Conservation (phyloP, 1,140 invertebrate species). For the fruit fly (Drosophila melanogaster) region DNA sequence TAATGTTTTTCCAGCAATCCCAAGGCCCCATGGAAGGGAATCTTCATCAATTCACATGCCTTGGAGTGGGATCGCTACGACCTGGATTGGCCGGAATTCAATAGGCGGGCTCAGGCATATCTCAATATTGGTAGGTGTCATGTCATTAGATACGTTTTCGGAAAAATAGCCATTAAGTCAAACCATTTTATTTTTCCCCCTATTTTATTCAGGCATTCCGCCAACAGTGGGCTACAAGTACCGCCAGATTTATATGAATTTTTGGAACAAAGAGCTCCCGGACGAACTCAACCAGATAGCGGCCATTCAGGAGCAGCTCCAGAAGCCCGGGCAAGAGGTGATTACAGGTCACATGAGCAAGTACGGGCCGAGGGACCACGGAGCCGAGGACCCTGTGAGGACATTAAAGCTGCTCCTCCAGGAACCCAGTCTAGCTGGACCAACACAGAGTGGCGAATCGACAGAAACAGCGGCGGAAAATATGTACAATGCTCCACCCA, state of each 20-base stretch:
- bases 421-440: slow-evolving; percentile 40
- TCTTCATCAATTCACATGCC: slow-evolving; percentile 86
- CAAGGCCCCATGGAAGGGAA: slow-evolving; percentile 87
- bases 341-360: slow-evolving; percentile 83
- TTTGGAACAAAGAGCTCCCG: slow-evolving; percentile 90
- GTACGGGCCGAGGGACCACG: slow-evolving; percentile 72
- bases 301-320: slow-evolving; percentile 73
- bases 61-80: slow-evolving; percentile 89
- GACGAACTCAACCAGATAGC: slow-evolving; percentile 86
- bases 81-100: slow-evolving; percentile 92
- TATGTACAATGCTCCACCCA: slow-evolving; percentile 84
- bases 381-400: slow-evolving; percentile 74
- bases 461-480: slow-evolving; percentile 68
- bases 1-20: slow-evolving; percentile 87
- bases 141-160: too few species aligned
- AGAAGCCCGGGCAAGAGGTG: slow-evolving; percentile 60
- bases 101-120: slow-evolving; percentile 89
- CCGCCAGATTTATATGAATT: slow-evolving; percentile 88
- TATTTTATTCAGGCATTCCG: slow-evolving; percentile 87
- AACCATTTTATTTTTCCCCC: background rate
- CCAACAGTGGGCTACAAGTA: slow-evolving; percentile 88
- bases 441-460: slow-evolving; percentile 33
- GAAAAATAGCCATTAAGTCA: background rate
- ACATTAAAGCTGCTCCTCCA: slow-evolving; percentile 74
- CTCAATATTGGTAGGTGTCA: slow-evolving; percentile 89